Percentiles rank a stretch among this genome's conserved stretches.
Conservation (phyloP, 2,888 invertebrate species). For the Artemia sp. region DNA sequence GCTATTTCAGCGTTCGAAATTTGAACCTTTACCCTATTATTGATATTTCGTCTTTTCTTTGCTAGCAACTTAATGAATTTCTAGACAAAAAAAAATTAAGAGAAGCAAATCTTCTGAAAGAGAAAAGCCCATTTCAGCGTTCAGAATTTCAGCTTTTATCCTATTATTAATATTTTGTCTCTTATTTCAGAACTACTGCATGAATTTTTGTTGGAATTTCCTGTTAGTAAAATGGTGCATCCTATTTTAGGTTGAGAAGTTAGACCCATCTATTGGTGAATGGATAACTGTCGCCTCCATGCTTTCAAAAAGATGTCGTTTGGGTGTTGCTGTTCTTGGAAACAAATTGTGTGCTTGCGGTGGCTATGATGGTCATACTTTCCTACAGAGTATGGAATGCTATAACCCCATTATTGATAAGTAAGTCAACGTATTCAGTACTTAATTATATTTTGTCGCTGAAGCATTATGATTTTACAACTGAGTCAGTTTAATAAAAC, state of each 20-base stretch:
- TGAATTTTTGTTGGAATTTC: slow-evolving; percentile 14
- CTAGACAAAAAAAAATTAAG: no score
- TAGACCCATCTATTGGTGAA: slow-evolving; percentile 33
- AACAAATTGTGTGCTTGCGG: slow-evolving; percentile 68
- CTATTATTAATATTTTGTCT: no score
- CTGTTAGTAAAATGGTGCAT: not conserved
- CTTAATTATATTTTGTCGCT: no score
- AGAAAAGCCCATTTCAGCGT: no score
- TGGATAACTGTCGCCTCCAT: slow-evolving; percentile 61
- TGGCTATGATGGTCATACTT: slow-evolving; percentile 67
- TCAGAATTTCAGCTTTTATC: no score
- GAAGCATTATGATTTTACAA: no score
- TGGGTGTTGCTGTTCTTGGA: slow-evolving; percentile 62
- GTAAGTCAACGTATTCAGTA: slow-evolving; percentile 31
- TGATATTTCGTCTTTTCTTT: no score
- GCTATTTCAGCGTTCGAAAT: no score
- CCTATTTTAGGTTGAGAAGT: slow-evolving; percentile 18
- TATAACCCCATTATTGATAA: slow-evolving; percentile 54
- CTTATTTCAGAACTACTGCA: not conserved
- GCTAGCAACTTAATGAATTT: no score
- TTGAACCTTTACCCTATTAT: no score
- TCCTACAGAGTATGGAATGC: slow-evolving; percentile 61
- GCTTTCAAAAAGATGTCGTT: slow-evolving; percentile 58
- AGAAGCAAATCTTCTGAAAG: no score
- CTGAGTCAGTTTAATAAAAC: no score